These are phyloP conservation scores for Macrocentrus cingulum DNA, from an alignment of 1,140 invertebrate genomes.

Conservation along the genomic window DNA sequence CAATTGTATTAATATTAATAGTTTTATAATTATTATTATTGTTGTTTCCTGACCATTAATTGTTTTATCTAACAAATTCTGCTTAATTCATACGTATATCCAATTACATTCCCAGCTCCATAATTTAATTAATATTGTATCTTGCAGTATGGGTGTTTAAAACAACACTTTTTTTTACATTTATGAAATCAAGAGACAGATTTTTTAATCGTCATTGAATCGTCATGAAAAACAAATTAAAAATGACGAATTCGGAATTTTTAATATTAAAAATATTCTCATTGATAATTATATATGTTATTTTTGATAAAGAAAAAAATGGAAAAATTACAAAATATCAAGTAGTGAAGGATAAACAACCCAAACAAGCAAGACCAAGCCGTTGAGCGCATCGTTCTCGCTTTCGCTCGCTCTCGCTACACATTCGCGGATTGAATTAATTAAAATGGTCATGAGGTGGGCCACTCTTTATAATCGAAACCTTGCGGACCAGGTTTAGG, in stretches of 20 bases:
- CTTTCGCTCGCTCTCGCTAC: no score
- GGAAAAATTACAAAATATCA: no score
- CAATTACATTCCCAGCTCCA: no score
- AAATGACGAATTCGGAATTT: background rate
- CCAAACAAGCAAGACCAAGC: constrained; percentile 53
- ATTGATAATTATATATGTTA: background rate
- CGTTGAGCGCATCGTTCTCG: constrained; percentile 52
- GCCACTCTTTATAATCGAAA: constrained; percentile 66
- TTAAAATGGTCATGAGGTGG: constrained; percentile 64
- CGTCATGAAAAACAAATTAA: background rate
- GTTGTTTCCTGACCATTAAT: constrained; percentile 2
- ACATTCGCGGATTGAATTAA: constrained; percentile 48
- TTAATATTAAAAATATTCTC: no score
- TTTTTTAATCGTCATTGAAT: background rate
- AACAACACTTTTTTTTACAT: background rate
- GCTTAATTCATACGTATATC: background rate
- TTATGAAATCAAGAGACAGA: no score
- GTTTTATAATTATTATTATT: constrained; percentile 10
- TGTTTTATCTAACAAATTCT: background rate
- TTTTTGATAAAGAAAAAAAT: background rate
- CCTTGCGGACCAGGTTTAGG: constrained; percentile 61
- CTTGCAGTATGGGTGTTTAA: no score
- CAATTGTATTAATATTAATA: constrained; percentile 4
- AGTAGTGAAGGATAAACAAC: constrained; percentile 31
- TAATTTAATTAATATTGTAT: background rate